Base-by-base conservation (phyloP, 2,113 vertebrate genomes). In the Paramormyrops kingsleyae region DNA sequence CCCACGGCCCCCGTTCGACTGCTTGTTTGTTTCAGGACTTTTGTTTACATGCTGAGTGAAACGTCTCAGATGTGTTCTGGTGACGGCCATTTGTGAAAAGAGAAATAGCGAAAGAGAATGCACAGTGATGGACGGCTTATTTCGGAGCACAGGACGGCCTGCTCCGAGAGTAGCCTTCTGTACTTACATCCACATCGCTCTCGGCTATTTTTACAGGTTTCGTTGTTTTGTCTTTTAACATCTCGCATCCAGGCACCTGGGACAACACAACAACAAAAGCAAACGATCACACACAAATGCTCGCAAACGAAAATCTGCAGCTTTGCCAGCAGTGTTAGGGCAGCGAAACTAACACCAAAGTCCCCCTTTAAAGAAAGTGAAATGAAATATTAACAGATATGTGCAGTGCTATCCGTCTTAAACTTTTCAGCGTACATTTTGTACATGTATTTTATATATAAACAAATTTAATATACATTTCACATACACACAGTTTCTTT, bases 121-220 rank as follows among this genome's bases (percentile, higher is more conserved):
- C 59, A 12, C 0, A 35, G 44, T 15, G 17, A 35, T n/a, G 8
- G 52, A 17, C 5, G 4, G 77, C 9, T 42, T 44, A 44, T 70
- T 66, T 59, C 13, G 13, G 88, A 50, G 15, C 42, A 13, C 3
- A 7, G 46, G 88, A 5, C 9, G 3, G 47, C 50, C 27, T 9
- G 85, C 27, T 21, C n/a, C 24, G 12, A 53, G 8, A 47, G 13
- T 24, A 2, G 15, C 0, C 17, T 31, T 47, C 42, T 31, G 50
- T 91, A 98, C 98, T 98, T 92, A 99, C 98, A 66, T 99, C 98
- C 91, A 96, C 96, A 84, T 99, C 97, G 88, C 98, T 99, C 93
- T 99, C 98, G 2, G 98, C 98, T 27, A 99, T 97, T 93, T 96
- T 98, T 90, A 99, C 95, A 5, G 98, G 97, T 92, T 97, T 98